Conservation (phyloP, 2,113 vertebrate species). For the Spermophilus dauricus region DNA sequence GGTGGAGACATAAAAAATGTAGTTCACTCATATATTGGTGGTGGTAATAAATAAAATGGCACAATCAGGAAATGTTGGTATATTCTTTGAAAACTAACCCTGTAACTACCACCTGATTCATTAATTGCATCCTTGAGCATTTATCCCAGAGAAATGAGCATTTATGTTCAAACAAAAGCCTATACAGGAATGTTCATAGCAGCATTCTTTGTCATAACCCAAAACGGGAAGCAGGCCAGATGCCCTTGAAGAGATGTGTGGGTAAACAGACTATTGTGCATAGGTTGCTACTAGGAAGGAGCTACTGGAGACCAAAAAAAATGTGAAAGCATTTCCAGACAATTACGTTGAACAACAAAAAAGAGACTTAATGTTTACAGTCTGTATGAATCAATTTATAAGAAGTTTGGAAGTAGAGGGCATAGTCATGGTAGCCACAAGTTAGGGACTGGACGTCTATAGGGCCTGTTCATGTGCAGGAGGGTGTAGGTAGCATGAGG, state of each 20-base stretch:
- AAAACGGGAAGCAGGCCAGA: neutral
- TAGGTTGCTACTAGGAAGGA: neutral
- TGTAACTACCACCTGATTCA: neutral
- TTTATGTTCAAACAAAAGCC: neutral
- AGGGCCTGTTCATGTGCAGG: too few species aligned
- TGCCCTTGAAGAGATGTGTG: neutral
- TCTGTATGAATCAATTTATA: neutral
- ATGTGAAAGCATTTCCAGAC: neutral
- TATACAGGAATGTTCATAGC: neutral
- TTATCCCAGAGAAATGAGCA: neutral
- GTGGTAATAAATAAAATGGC: neutral
- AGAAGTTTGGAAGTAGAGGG: neutral
- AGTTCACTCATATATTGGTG: neutral
- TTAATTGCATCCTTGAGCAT: neutral
- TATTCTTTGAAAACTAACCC: neutral
- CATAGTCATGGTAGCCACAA: neutral
- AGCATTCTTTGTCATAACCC: neutral
- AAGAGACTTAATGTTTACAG: neutral
- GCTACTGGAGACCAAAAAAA: neutral
- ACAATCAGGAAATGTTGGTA: neutral
- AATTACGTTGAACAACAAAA: neutral
- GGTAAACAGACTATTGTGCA: neutral
- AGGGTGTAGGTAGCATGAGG: neutral
- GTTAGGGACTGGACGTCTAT: too few species aligned
- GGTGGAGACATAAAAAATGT: neutral